phyloP scores from a whole-genome alignment of 1,140 invertebrate genomes.

The Cardiocondyla obscurior region DNA sequence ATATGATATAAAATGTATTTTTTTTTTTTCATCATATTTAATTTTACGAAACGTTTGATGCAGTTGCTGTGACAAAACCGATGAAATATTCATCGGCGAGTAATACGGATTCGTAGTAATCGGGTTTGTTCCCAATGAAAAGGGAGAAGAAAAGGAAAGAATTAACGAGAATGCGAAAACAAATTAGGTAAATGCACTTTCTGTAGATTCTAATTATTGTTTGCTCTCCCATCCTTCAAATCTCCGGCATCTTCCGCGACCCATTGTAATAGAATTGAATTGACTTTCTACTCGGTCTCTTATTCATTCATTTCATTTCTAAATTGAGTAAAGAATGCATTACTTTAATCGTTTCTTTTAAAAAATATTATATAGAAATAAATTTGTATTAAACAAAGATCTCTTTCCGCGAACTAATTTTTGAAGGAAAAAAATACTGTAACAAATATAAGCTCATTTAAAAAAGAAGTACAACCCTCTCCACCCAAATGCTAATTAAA shows the following conservation, averaged over 20 bases:
- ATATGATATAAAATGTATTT: neutral
- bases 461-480: neutral
- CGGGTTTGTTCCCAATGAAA: slow-evolving; percentile 29
- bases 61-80: slow-evolving; percentile 5
- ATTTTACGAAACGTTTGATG: neutral
- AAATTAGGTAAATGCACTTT: slow-evolving; percentile 68
- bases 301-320: neutral
- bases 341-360: neutral
- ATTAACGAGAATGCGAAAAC: slow-evolving; percentile 43
- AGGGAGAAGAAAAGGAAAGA: neutral
- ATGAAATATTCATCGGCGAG: slow-evolving; percentile 36
- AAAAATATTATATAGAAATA: neutral
- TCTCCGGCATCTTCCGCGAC: slow-evolving; percentile 12
- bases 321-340: neutral
- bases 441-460: neutral
- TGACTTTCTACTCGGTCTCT: neutral
- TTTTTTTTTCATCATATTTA: neutral
- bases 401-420: neutral
- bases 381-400: neutral
- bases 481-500: slow-evolving; percentile 45
- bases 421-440: too few species aligned
- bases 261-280: slow-evolving; percentile 16
- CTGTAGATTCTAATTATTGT: slow-evolving; percentile 69
- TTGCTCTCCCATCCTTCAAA: slow-evolving; percentile 54
- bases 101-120: slow-evolving; percentile 51